These are phyloP conservation scores for Epinephelus malabaricus DNA, from an alignment of 2,797 vertebrate species.

Conservation along the genomic window DNA sequence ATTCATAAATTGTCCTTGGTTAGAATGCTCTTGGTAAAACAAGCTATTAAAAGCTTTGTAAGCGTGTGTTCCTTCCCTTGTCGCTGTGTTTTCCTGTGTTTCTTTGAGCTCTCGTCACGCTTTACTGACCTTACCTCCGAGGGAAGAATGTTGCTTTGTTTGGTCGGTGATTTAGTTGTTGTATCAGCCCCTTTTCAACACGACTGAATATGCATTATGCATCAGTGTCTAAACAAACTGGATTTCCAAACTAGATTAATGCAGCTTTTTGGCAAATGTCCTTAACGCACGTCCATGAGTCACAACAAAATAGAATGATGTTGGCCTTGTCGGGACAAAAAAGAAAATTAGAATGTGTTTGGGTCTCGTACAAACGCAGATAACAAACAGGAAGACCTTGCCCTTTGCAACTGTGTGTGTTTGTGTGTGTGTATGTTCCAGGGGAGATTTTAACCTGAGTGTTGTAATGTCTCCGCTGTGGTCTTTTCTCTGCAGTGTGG, in stretches of 20 bases:
- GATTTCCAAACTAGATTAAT: neutral
- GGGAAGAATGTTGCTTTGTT: neutral
- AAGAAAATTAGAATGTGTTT: neutral
- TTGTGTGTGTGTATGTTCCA: constrained; percentile 60
- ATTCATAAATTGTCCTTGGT: constrained; percentile 1
- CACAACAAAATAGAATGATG: neutral
- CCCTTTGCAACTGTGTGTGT: constrained; percentile 50
- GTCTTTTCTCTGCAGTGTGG: constrained; percentile 72
- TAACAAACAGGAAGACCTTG: constrained; percentile 69
- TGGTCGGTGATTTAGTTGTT: neutral
- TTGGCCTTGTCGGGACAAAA: constrained; percentile 6
- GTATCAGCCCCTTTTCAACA: neutral
- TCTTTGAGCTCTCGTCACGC: neutral
- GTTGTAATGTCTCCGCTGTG: constrained; percentile 82
- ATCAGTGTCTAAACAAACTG: neutral
- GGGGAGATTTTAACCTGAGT: constrained; percentile 83
- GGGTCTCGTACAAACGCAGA: constrained; percentile 24
- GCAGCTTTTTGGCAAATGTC: constrained; percentile 15
- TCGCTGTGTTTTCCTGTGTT: neutral
- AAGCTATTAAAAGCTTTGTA: neutral
- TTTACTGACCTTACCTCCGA: neutral
- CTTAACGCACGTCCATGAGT: neutral
- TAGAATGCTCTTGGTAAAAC: neutral
- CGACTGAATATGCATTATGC: neutral
- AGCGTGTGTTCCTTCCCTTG: neutral